A percentile compares a stretch with the other conserved stretches of the same genome.
Evolutionary conservation across 1,140 invertebrate species (phyloP).

Genomic region (Dendroctonus valens): DNA sequence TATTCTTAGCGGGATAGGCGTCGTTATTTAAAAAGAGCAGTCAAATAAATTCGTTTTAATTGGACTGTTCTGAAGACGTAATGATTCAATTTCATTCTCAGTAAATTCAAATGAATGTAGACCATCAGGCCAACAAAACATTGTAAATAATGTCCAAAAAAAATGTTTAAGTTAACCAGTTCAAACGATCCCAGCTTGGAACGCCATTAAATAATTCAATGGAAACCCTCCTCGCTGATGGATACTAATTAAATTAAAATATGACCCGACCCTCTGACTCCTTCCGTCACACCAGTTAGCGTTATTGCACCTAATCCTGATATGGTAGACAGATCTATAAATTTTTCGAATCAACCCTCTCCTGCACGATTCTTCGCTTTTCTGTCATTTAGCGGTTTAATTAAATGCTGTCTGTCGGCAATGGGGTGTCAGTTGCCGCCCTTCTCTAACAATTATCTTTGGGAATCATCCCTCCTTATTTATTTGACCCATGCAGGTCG

Average conservation of each 20-base stretch:
- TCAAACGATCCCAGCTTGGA: too few relatives aligned
- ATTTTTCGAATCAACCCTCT: constrained; percentile 24
- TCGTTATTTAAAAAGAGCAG: too few relatives aligned
- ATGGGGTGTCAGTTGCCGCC: constrained; percentile 39
- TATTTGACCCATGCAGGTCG: too few relatives aligned
- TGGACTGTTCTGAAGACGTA: too few relatives aligned
- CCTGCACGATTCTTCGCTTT: constrained; percentile 8
- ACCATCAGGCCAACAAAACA: too few relatives aligned
- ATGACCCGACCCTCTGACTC: constrained; percentile 4
- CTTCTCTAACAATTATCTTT: constrained; percentile 1
- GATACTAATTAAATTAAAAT: constrained; percentile 19
- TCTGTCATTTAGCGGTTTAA: constrained; percentile 25
- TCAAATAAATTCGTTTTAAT: too few relatives aligned
- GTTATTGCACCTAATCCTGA: constrained; percentile 22
- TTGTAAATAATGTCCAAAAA: too few relatives aligned
- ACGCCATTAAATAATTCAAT: background rate
- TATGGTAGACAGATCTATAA: constrained; percentile 15
- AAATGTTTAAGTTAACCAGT: too few relatives aligned
- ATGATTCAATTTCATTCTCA: too few relatives aligned
- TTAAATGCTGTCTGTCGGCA: constrained; percentile 11
- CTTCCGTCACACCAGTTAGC: constrained; percentile 18
- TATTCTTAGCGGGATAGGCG: too few relatives aligned
- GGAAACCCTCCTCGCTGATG: background rate
- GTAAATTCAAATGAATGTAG: too few relatives aligned
- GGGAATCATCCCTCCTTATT: background rate